Evolutionary conservation across 2,797 vertebrate genomes (phyloP).

Genomic region (Nothura maculosa): DNA sequence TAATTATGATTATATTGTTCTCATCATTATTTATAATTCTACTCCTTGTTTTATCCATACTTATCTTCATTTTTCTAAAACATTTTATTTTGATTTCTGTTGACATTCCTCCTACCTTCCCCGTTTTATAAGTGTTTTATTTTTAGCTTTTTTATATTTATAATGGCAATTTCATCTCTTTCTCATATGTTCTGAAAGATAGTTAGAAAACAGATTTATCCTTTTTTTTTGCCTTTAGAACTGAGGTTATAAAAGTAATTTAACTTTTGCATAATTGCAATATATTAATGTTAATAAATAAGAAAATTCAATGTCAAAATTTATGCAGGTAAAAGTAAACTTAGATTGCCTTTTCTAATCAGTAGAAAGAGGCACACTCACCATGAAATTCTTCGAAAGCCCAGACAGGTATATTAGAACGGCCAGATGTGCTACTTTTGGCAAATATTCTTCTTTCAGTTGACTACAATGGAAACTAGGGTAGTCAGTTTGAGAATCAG

Average conservation of each 20-base stretch:
- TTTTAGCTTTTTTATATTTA: background rate
- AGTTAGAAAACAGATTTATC: background rate
- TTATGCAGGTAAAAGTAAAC: background rate
- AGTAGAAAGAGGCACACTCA: background rate
- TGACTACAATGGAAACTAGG: background rate
- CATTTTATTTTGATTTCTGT: background rate
- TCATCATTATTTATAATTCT: background rate
- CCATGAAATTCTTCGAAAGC: background rate
- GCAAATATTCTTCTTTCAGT: background rate
- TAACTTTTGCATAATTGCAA: background rate
- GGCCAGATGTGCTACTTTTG: background rate
- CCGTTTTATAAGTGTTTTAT: background rate
- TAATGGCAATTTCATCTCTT: background rate
- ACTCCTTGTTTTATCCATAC: background rate
- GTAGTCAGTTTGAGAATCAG: background rate
- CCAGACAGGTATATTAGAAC: background rate
- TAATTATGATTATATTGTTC: background rate
- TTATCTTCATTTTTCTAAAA: background rate
- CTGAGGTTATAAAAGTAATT: background rate
- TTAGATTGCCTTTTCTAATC: background rate
- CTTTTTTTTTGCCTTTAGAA: background rate
- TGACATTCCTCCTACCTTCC: background rate
- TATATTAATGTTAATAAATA: background rate
- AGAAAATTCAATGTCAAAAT: background rate
- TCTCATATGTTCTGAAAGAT: background rate